These are phyloP conservation scores for Antheraea pernyi DNA, from an alignment of 1,140 invertebrate species.

Conservation along the genomic window DNA sequence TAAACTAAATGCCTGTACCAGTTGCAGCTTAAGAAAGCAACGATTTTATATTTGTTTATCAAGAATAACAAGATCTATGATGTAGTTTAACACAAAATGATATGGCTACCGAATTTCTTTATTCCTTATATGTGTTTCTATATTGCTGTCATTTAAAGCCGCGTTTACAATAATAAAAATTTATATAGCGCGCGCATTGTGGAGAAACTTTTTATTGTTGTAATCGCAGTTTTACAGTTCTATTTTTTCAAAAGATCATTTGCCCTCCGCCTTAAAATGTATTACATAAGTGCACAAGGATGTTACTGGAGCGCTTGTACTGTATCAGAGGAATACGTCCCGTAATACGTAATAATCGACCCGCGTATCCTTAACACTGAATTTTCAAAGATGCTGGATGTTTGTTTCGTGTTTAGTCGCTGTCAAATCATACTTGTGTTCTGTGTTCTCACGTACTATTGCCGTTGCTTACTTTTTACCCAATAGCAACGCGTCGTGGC, in stretches of 20 bases:
- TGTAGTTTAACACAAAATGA: neutral
- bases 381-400: too few relatives aligned
- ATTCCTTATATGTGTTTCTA: neutral
- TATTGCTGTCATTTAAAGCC: neutral
- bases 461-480: too few relatives aligned
- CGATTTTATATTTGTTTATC: neutral
- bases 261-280: neutral
- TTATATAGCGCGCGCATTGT: neutral
- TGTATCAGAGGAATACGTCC: too few relatives aligned
- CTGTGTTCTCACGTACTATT: too few relatives aligned
- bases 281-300: neutral
- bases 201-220: neutral
- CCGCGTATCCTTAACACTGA: too few relatives aligned
- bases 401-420: too few relatives aligned
- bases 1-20: slow-evolving; percentile 16
- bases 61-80: neutral
- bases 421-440: too few relatives aligned
- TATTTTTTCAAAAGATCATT: neutral
- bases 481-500: too few relatives aligned
- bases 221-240: neutral
- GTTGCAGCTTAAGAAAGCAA: neutral
- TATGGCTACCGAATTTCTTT: neutral
- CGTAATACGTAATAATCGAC: too few relatives aligned
- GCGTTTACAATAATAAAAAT: neutral
- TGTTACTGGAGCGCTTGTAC: too few relatives aligned